Evolutionary conservation across 2,888 invertebrate genomes (phyloP), one percentile per base, ranked within the genome.

Genomic region (Escarpia spicata): DNA sequence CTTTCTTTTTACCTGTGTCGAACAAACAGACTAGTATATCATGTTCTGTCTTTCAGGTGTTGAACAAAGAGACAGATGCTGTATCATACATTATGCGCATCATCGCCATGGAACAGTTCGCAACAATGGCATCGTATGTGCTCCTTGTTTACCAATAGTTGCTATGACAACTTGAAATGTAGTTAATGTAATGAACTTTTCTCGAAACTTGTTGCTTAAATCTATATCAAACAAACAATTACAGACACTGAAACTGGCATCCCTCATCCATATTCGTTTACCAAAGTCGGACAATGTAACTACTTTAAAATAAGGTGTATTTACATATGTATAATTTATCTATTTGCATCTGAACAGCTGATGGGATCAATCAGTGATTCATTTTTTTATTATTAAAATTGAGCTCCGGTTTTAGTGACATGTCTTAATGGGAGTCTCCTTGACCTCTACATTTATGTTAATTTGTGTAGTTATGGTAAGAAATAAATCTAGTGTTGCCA

Each of bases 21-120:
- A 92, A 91, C 15, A 91, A 90, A 92, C 92, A 10, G 93, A 89
- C 31, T 91, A 91, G 9, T 92, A 92, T 60, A 95, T 95, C 12
- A 92, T 95, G 91, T 31, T 52, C n/a, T n/a, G 52, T 52, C 52
- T 52, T 52, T 52, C 93, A 94, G 94, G 92, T 94, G 91, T 89
- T 94, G 93, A 93, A 90, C 37, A 91, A 58, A 45, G 93, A 93
- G 43, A 92, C 92, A 6, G 93, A 92, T 19, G 93, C 92, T 8
- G 92, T 92, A 37, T 92, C 92, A 9, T 91, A 93, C 90, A 95
- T 95, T 15, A 93, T 96, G 91, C 95, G 94, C 90, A 95, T 96
- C 92, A 92, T 96, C 60, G 95, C 96, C 9, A 95, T 95, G 93
- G 96, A 96, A 93, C 94, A 96, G 12, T 96, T 95, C 93, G 26